Percentiles rank a stretch among this genome's conserved stretches.
Conservation (phyloP, 2,113 vertebrate species). For the Gracilinanus agilis region DNA sequence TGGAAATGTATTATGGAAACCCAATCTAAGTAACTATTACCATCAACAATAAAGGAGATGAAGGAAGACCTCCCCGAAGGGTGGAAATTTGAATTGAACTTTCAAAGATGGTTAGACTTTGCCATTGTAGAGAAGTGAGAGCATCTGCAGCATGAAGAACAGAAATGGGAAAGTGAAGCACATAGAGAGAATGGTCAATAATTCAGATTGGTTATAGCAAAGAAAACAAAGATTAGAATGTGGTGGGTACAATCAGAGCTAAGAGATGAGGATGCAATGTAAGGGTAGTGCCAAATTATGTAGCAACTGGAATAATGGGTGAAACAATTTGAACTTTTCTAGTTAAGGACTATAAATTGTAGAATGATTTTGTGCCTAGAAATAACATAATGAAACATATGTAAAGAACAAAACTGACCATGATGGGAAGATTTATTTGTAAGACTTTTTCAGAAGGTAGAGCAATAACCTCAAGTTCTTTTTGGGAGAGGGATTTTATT, state of each 20-base stretch:
- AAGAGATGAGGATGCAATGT: background rate
- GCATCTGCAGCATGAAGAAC: background rate
- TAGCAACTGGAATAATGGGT: background rate
- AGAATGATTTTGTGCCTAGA: background rate
- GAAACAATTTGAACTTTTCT: background rate
- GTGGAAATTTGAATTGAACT: background rate
- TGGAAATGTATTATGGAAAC: background rate
- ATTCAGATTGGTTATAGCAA: background rate
- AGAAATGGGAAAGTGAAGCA: background rate
- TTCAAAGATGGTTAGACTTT: background rate
- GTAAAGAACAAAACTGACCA: background rate
- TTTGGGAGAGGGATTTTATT: background rate
- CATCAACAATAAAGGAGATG: background rate
- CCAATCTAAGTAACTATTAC: background rate
- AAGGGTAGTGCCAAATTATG: background rate
- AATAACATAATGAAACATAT: background rate
- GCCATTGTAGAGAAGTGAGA: background rate
- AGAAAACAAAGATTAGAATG: background rate
- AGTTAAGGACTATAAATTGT: background rate
- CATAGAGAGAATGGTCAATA: background rate
- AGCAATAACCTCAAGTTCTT: background rate
- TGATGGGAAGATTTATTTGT: background rate
- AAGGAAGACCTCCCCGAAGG: background rate
- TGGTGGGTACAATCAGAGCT: background rate
- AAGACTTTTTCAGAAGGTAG: background rate